Conservation (phyloP, 2,888 invertebrate species). For the Scaptomyza reducta region DNA sequence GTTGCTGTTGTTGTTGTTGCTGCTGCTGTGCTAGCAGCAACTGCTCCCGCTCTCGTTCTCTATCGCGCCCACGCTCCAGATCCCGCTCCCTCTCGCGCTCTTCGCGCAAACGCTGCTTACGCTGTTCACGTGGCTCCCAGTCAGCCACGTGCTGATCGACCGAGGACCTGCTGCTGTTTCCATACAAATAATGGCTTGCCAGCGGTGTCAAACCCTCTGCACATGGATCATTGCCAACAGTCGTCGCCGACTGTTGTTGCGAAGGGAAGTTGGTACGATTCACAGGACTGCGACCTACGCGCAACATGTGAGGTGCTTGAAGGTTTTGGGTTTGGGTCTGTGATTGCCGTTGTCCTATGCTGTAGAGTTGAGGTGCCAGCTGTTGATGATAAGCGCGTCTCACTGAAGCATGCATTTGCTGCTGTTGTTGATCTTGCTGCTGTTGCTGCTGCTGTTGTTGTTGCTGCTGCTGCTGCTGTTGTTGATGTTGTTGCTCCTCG, state of each 20-base stretch:
- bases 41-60: constrained; percentile 50
- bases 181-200: constrained; percentile 78
- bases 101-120: constrained; percentile 63
- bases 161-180: constrained; percentile 70
- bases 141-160: constrained; percentile 70
- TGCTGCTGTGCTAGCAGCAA: constrained; percentile 53
- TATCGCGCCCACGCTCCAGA: constrained; percentile 54
- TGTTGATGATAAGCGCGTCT: constrained; percentile 69
- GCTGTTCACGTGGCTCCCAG: constrained; percentile 75
- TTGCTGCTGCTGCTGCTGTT: constrained; percentile 63
- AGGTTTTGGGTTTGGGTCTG: constrained; percentile 24
- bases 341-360: constrained; percentile 49
- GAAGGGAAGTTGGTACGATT: constrained; percentile 64
- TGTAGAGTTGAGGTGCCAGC: constrained; percentile 63
- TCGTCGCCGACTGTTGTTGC: constrained; percentile 25
- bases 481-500: constrained; percentile 60
- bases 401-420: constrained; percentile 66
- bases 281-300: constrained; percentile 80
- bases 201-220: constrained; percentile 75
- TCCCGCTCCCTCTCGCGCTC: constrained; percentile 67
- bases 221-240: constrained; percentile 53
- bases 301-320: constrained; percentile 66
- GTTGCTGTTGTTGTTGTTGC: constrained; percentile 30
- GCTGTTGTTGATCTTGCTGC: constrained; percentile 64
- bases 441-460: constrained; percentile 49